Conservation (phyloP, 2,797 vertebrate genomes). For the Pogoniulus pusillus region DNA sequence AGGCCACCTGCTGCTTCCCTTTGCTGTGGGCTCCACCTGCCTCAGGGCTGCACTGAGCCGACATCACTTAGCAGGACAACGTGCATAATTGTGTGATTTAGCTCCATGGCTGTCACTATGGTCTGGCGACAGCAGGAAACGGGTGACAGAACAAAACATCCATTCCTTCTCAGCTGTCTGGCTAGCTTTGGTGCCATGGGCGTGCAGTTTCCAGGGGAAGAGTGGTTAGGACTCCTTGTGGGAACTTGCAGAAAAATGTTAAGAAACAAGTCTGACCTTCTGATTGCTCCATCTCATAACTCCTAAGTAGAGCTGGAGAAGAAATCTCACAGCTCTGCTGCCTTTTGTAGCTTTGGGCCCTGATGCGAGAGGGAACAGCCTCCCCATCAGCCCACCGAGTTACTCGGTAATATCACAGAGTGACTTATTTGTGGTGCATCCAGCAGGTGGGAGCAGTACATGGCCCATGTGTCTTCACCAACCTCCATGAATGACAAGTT, state of each 20-base stretch:
- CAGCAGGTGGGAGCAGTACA: not conserved
- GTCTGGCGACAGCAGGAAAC: not conserved
- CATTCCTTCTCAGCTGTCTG: not conserved
- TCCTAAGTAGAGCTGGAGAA: not conserved
- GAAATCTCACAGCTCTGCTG: not conserved
- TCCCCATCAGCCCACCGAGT: fast-evolving
- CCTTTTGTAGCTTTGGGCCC: not conserved
- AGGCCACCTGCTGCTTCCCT: not conserved
- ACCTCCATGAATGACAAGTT: not conserved
- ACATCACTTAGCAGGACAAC: not conserved
- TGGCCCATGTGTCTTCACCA: fast-evolving
- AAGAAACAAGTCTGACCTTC: not conserved
- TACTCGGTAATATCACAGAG: not conserved
- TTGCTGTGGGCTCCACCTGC: not conserved
- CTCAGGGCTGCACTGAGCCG: not conserved
- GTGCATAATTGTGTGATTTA: fast-evolving
- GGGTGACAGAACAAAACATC: not conserved
- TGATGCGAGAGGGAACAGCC: fast-evolving
- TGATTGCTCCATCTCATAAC: not conserved
- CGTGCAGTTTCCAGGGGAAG: not conserved
- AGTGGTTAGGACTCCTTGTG: not conserved
- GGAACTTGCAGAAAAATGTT: not conserved
- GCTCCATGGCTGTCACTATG: not conserved
- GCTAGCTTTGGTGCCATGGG: not conserved
- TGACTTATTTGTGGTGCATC: fast-evolving